Evolutionary conservation across 2,797 vertebrate genomes (phyloP), one percentile per base, ranked within the genome.

Genomic region (Emys orbicularis): DNA sequence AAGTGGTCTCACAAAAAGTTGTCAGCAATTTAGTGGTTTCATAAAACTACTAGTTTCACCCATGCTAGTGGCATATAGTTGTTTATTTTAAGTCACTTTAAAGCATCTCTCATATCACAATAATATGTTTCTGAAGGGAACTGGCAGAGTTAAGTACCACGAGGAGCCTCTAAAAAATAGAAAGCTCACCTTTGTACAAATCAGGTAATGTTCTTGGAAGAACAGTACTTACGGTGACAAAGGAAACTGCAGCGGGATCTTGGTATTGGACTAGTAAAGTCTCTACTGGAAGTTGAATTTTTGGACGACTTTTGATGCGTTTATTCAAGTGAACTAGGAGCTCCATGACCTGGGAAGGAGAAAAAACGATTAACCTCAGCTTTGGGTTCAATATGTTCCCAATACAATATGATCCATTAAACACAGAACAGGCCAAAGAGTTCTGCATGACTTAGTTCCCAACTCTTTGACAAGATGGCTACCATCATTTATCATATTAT

Each of bases 241-340:
- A 99, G 84, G 99, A 99, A 53, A 99, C 99, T 1, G 99, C 99
- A 57, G 99, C 98, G 90, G 99, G 99, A 97, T 99, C 99, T 96
- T 99, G 99, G 97, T 99, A 99, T 80, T 99, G 99, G 85, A 99
- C 99, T 93, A 99, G 97, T 79, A 99, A 97, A 0, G 99, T 99
- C 98, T 99, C 99, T 61, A 99, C 99, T 3, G 99, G 99, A n/a
- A 99, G 98, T 80, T 99, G 99, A 96, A 99, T 99, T 98, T 99
- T 99, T 34, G 99, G 99, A 49, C 99, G 98, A 97, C 99, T 99
- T 98, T 99, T 99, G 95, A 99, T 99, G 91, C 99, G 98, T 95
- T 99, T 99, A 97, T 99, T 99, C 95, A 99, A 91, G 93, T 99
- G 99, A 95, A 99, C 99, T 95, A 99, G 98, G 89, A 99, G 95